Evolutionary conservation across 2,888 invertebrate genomes (phyloP).

Genomic region (Drosophila hamatofila): DNA sequence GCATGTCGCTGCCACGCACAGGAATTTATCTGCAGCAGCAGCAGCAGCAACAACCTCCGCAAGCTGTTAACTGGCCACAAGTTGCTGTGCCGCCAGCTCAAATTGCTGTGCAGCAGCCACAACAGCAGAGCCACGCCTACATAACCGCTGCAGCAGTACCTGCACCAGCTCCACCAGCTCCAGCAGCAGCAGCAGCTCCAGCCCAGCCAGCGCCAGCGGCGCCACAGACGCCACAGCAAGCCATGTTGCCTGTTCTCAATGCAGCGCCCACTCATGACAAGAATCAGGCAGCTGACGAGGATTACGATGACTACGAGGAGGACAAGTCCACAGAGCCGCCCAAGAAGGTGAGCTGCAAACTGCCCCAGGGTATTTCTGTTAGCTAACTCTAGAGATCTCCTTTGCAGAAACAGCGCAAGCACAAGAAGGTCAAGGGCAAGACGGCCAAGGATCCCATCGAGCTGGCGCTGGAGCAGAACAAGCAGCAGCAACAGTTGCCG

Average conservation of each 20-base stretch:
- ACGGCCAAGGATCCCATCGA: constrained; percentile 69
- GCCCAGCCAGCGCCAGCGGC: constrained; percentile 2
- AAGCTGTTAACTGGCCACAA: constrained; percentile 69
- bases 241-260: constrained; percentile 55
- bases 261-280: constrained; percentile 54
- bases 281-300: constrained; percentile 58
- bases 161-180: constrained; percentile 13
- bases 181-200: background rate
- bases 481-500: constrained; percentile 40
- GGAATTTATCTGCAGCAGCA: constrained; percentile 75
- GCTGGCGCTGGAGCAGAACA: constrained; percentile 69
- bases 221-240: constrained; percentile 49
- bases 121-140: constrained; percentile 56
- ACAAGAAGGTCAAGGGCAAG: constrained; percentile 77
- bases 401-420: constrained; percentile 73
- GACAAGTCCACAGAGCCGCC: constrained; percentile 83
- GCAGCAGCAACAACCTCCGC: constrained; percentile 40
- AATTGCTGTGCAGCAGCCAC: constrained; percentile 40
- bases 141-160: constrained; percentile 35
- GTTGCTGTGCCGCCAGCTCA: constrained; percentile 40
- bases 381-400: background rate
- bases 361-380: fast-evolving
- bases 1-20: constrained; percentile 75
- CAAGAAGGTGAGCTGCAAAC: constrained; percentile 70
- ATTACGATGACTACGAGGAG: constrained; percentile 80